Conservation (phyloP, 2,113 vertebrate genomes). For the Tretioscincus oriximinensis region DNA sequence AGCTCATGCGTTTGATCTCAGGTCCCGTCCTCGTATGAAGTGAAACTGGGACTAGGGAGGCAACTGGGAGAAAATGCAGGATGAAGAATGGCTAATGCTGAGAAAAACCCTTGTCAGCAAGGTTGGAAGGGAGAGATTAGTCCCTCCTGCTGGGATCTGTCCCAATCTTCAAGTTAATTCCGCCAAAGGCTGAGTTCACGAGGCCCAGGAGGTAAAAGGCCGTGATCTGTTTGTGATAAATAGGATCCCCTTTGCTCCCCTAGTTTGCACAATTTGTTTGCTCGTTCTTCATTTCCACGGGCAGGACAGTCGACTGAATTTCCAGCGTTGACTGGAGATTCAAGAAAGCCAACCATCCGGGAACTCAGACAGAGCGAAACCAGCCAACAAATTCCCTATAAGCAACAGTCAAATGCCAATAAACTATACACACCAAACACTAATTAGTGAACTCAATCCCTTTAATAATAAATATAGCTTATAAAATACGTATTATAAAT, state of each 20-base stretch:
- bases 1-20: no score
- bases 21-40: no score
- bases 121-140: background rate
- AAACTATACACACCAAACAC: no score
- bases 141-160: accelerated
- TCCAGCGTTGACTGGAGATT: background rate
- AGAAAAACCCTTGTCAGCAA: background rate
- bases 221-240: background rate
- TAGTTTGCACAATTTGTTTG: no score
- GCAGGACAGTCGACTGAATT: background rate
- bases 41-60: no score
- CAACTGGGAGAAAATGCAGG: no score
- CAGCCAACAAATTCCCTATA: background rate
- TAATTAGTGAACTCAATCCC: no score
- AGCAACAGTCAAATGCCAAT: no score
- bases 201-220: background rate
- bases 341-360: background rate
- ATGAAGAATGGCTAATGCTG: background rate
- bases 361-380: background rate
- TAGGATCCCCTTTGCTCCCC: background rate
- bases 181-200: background rate
- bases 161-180: background rate
- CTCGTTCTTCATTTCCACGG: no score
- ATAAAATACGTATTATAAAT: no score
- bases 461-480: no score